Conservation (phyloP, 2,888 invertebrate species). For the Flabesymbios commensalis region DNA sequence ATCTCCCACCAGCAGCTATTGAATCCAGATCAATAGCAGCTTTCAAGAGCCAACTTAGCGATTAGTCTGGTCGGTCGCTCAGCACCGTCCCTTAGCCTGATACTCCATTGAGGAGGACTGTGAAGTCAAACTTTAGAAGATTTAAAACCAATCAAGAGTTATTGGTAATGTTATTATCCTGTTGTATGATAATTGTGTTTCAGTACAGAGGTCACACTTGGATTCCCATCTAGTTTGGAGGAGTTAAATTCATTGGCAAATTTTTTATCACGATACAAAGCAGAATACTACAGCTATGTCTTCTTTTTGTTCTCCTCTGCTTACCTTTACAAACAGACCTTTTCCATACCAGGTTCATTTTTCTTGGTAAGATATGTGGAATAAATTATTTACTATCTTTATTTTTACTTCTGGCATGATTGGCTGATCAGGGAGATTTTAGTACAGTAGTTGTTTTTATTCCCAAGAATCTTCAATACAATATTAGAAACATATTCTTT, state of each 20-base stretch:
- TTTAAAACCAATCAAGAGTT: too few species aligned
- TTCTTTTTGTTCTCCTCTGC: conserved; percentile 65
- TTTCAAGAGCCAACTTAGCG: too few species aligned
- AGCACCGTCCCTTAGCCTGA: too few species aligned
- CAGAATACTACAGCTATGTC: conserved; percentile 64
- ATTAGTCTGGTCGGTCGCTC: too few species aligned
- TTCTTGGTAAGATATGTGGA: conserved; percentile 66
- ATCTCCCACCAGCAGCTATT: too few species aligned
- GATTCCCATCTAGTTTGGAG: conserved; percentile 63
- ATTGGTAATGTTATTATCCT: too few species aligned
- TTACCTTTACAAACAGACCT: conserved; percentile 70
- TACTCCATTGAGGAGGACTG: too few species aligned
- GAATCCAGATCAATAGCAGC: too few species aligned
- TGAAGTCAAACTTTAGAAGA: too few species aligned
- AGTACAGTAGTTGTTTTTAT: background rate
- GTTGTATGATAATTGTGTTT: too few species aligned
- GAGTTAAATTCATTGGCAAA: conserved; percentile 60
- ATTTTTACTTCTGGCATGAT: background rate
- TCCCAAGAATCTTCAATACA: background rate
- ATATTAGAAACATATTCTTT: background rate
- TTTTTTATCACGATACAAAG: conserved; percentile 62
- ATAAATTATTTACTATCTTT: background rate
- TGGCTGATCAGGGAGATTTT: background rate
- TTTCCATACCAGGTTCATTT: conserved; percentile 69
- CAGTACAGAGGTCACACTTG: too few species aligned